Conservation (phyloP, 92 coral and sea anemone genomes). For the Umimayanthus chanpuru region DNA sequence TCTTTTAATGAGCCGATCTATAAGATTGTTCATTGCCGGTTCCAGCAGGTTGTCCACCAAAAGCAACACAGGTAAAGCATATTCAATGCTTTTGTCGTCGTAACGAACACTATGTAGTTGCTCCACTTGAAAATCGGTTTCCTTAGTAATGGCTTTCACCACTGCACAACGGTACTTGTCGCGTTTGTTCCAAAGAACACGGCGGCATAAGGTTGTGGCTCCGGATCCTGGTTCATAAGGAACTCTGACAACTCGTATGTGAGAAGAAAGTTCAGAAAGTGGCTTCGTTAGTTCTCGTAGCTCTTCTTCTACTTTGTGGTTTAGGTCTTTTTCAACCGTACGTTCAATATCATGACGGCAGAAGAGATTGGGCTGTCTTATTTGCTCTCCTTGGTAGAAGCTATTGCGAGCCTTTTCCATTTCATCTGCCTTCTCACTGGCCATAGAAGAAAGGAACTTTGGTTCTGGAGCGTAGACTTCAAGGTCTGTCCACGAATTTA, state of each 20-base stretch:
- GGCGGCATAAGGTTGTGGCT: conserved; percentile 66
- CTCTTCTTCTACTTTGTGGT: conserved; percentile 29
- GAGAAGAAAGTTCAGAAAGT: conserved; percentile 26
- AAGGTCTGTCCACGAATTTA: conserved; percentile 65
- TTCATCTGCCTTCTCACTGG: conserved; percentile 27
- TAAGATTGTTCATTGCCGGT: conserved; percentile 24
- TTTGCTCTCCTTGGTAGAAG: conserved; percentile 67
- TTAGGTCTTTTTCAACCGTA: conserved; percentile 37
- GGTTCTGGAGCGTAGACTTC: conserved; percentile 68
- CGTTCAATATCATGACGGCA: conserved; percentile 54
- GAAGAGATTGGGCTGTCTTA: conserved; percentile 55
- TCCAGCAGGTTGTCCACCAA: conserved; percentile 55
- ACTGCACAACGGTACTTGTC: conserved; percentile 58
- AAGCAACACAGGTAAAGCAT: conserved; percentile 45
- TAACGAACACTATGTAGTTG: conserved; percentile 47
- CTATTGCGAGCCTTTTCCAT: conserved; percentile 53
- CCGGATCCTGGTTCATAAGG: conserved; percentile 71
- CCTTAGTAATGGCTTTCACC: conserved; percentile 46
- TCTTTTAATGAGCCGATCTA: conserved; percentile 43
- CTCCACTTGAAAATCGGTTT: conserved; percentile 59
- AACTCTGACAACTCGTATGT: conserved; percentile 51
- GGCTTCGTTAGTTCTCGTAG: conserved; percentile 36
- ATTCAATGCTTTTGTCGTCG: conserved; percentile 39
- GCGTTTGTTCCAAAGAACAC: conserved; percentile 59
- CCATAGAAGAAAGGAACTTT: conserved; percentile 27